A percentile compares a stretch with the other conserved stretches of the same genome.
phyloP scores from a whole-genome alignment of 2,113 vertebrate species.

The Xiphophorus couchianus region DNA sequence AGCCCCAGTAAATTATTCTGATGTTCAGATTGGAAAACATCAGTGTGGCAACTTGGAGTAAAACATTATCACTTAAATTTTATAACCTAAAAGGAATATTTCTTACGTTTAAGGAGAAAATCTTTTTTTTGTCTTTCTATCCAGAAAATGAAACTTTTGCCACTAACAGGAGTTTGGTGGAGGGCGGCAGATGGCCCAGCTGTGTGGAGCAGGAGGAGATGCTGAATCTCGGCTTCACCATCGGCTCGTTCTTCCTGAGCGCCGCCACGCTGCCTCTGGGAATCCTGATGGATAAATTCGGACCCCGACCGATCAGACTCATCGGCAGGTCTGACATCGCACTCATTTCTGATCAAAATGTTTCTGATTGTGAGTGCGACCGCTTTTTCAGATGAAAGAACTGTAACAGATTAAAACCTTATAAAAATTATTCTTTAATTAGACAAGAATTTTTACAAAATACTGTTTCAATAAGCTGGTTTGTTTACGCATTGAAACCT shows the following conservation, averaged over 20 bases:
- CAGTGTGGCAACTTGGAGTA: too few species aligned
- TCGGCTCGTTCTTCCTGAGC: constrained; percentile 88
- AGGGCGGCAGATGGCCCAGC: constrained; percentile 56
- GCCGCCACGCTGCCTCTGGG: constrained; percentile 85
- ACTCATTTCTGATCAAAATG: neutral
- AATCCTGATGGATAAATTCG: constrained; percentile 79
- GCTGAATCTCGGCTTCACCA: constrained; percentile 88
- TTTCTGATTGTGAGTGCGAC: too few species aligned
- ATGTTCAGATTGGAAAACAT: too few species aligned
- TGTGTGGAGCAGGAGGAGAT: constrained; percentile 86
- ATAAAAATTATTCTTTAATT: neutral
- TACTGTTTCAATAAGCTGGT: too few species aligned
- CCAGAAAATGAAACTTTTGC: constrained; percentile 54
- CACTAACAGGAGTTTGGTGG: constrained; percentile 45
- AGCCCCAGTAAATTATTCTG: too few species aligned
- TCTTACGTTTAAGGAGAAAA: too few species aligned
- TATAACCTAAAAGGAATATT: too few species aligned
- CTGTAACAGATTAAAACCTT: neutral
- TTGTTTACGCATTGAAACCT: too few species aligned
- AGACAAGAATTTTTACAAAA: too few species aligned
- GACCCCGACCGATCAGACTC: constrained; percentile 85
- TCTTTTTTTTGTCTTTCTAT: neutral
- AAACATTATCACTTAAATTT: too few species aligned
- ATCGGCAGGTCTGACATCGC: constrained; percentile 82
- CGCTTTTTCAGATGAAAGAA: too few species aligned